A percentile compares a stretch with the other conserved stretches of the same genome.
Evolutionary conservation across 2,113 vertebrate species (phyloP).

Genomic region (Erythrocercus mccallii): DNA sequence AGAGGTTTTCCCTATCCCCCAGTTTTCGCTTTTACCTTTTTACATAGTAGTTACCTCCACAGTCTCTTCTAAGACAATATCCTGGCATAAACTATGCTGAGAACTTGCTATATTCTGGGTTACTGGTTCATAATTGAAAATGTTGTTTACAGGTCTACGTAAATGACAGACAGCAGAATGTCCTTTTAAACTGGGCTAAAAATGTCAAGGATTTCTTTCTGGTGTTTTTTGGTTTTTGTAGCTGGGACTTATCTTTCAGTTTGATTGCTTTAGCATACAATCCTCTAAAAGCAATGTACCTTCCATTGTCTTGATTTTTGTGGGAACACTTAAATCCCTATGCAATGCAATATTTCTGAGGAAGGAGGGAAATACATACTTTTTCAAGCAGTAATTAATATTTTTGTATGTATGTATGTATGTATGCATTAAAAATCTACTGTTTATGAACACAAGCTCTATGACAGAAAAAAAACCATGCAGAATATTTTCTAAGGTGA

Average conservation of each 20-base stretch:
- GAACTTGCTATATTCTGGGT: background rate
- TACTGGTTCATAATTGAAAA: background rate
- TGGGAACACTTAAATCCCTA: background rate
- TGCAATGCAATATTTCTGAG: background rate
- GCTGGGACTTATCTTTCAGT: background rate
- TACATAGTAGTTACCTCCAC: background rate
- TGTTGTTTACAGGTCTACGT: background rate
- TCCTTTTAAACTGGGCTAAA: background rate
- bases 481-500: background rate
- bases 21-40: background rate
- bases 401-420: background rate
- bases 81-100: background rate
- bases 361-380: background rate
- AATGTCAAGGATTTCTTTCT: background rate
- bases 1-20: background rate
- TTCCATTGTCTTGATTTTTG: background rate
- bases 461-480: background rate
- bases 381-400: background rate
- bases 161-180: background rate
- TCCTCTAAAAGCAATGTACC: background rate
- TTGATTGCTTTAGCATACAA: background rate
- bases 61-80: background rate
- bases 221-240: background rate
- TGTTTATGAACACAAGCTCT: background rate
- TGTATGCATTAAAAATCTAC: background rate